Evolutionary conservation across 1,140 invertebrate genomes (phyloP).

Genomic region (Pogonomyrmex californicus): DNA sequence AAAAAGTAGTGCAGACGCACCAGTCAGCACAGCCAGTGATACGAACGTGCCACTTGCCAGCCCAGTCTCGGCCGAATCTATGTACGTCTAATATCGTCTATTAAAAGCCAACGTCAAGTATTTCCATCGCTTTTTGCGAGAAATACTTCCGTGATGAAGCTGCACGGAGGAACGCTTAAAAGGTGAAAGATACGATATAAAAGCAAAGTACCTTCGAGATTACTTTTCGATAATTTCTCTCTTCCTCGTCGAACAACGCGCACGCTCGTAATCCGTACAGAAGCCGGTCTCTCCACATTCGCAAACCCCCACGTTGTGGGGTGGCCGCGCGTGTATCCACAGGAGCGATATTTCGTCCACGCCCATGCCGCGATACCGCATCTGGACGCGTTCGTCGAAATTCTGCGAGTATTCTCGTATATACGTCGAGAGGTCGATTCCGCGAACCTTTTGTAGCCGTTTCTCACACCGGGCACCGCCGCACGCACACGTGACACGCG

Average conservation of each 20-base stretch:
- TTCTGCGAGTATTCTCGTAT: constrained; percentile 28
- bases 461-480: background rate
- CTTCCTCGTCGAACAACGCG: background rate
- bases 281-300: background rate
- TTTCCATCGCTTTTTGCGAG: background rate
- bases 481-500: background rate
- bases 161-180: background rate
- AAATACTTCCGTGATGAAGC: background rate
- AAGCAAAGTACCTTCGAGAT: background rate
- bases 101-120: constrained; percentile 1
- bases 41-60: background rate
- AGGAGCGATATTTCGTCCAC: background rate
- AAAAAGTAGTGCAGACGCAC: background rate
- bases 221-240: background rate
- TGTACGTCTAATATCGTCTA: background rate
- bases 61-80: background rate
- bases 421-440: constrained; percentile 1
- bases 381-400: constrained; percentile 46
- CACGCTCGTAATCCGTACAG: background rate
- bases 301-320: background rate
- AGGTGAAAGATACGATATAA: background rate
- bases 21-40: background rate
- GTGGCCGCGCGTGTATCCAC: background rate
- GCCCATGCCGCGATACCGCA: constrained; percentile 12
- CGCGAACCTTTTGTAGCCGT: constrained; percentile 20